Evolutionary conservation across 2,113 vertebrate genomes (phyloP).

Genomic region (Cinclus cinclus): DNA sequence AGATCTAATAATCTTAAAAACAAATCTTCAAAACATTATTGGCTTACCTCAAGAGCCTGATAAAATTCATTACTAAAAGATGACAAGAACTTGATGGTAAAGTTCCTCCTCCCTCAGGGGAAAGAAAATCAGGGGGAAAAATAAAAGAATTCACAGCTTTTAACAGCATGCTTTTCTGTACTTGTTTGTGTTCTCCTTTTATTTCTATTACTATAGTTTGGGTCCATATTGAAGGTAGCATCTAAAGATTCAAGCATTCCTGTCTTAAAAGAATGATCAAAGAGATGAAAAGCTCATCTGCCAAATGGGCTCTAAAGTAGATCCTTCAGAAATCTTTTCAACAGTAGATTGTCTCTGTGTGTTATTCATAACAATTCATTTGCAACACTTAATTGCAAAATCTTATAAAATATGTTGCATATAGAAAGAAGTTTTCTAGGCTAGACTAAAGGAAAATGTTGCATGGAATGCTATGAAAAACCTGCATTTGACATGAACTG

Average conservation of each 20-base stretch:
- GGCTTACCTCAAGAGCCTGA: background rate
- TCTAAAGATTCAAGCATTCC: background rate
- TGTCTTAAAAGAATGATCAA: background rate
- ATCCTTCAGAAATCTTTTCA: background rate
- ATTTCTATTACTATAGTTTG: background rate
- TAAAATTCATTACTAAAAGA: background rate
- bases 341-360: background rate
- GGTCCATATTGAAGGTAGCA: background rate
- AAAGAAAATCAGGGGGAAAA: background rate
- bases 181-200: background rate
- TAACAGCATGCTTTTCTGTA: background rate
- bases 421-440: background rate
- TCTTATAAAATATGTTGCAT: background rate
- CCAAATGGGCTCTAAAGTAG: background rate
- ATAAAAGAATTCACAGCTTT: background rate
- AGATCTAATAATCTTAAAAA: background rate
- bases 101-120: background rate
- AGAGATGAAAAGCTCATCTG: background rate
- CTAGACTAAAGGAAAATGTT: background rate
- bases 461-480: background rate
- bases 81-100: background rate
- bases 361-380: background rate
- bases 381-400: background rate
- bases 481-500: background rate
- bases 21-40: background rate